Evolutionary conservation across 2,113 vertebrate genomes (phyloP).

Genomic region (Elaphurus davidianus): DNA sequence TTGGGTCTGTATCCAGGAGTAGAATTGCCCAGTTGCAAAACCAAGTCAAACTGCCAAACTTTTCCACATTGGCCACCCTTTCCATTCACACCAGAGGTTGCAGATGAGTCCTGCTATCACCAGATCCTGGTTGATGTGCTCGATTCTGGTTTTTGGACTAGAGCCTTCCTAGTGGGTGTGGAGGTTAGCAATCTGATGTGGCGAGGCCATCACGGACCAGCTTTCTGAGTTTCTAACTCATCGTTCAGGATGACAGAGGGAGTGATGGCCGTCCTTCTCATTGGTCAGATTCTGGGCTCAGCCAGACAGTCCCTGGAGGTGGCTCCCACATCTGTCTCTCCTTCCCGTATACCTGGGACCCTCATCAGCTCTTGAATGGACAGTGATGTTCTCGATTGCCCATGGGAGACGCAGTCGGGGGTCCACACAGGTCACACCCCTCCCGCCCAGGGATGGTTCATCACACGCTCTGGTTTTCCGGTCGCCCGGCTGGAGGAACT

Average conservation of each 20-base stretch:
- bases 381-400: fast-evolving
- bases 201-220: background rate
- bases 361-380: background rate
- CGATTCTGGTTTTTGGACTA: background rate
- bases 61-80: background rate
- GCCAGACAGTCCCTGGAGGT: background rate
- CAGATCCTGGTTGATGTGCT: background rate
- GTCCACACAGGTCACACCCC: too few species aligned
- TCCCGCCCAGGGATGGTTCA: too few species aligned
- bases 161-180: background rate
- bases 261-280: background rate
- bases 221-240: background rate
- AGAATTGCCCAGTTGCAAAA: background rate
- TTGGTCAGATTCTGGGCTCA: background rate
- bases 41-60: background rate
- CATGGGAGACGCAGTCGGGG: fast-evolving
- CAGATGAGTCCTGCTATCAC: background rate
- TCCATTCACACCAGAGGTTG: background rate
- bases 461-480: background rate
- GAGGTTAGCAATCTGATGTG: background rate
- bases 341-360: background rate
- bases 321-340: background rate
- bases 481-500: fast-evolving
- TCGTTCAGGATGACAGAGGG: background rate
- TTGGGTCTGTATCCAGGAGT: background rate